A percentile compares a stretch with the other conserved stretches of the same genome.
Conservation (phyloP, 1,140 invertebrate genomes). For the Sinonovacula constricta region DNA sequence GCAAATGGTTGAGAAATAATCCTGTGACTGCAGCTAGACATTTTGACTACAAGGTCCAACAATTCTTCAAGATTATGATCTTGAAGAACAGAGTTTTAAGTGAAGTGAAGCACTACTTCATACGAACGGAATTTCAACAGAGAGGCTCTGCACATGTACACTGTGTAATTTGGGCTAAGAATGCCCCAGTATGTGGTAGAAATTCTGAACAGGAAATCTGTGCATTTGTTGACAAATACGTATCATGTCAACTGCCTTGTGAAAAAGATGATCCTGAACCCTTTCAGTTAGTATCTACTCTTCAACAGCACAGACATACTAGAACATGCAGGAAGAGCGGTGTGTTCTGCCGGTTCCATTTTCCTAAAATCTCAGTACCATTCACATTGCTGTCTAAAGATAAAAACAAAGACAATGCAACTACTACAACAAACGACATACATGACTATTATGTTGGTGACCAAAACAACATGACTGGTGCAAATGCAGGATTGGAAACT, state of each 20-base stretch:
- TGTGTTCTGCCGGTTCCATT: neutral
- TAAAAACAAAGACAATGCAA: neutral
- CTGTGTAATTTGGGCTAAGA: conserved; percentile 9
- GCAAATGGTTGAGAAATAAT: conserved; percentile 5
- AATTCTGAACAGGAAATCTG: conserved; percentile 7
- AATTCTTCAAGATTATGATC: conserved; percentile 19
- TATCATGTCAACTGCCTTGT: neutral
- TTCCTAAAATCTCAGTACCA: neutral
- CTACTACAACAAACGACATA: neutral
- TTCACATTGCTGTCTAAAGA: conserved; percentile 12
- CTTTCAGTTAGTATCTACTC: conserved; percentile 5
- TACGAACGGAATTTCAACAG: conserved; percentile 21
- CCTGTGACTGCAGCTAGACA: conserved; percentile 19
- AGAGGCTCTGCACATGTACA: conserved; percentile 11
- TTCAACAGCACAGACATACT: conserved; percentile 15
- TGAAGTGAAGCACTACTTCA: conserved; percentile 12
- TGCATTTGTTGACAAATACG: conserved; percentile 17
- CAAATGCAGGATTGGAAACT: neutral
- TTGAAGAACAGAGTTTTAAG: conserved; percentile 15
- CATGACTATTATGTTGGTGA: neutral
- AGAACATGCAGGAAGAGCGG: conserved; percentile 18
- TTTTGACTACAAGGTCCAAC: conserved; percentile 27
- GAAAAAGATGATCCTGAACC: neutral
- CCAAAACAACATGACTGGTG: neutral
- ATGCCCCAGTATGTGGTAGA: neutral